Base-by-base conservation (phyloP, 1,140 invertebrate species). In the Globodera ellingtonae region DNA sequence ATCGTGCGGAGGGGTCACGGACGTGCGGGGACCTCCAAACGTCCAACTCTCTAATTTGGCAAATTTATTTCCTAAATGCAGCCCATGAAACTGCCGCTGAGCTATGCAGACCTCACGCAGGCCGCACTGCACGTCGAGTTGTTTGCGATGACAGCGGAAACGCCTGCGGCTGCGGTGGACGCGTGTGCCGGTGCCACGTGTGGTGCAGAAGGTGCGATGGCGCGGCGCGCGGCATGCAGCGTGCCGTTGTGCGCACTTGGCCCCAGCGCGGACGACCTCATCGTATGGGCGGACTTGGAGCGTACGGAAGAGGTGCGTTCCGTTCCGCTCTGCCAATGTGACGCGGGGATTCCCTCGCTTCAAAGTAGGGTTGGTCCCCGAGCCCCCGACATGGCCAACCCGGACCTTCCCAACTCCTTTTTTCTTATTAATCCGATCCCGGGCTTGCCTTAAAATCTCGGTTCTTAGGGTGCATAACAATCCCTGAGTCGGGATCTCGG, bases 231-330 rank as follows among this genome's bases (percentile, higher is more conserved):
- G 67, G 46, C 67, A 35, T 70, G 67, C 67, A 44, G 35, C 13
- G 67, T 81, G 46, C 47, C 79, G 8, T 79, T 81, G 15, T 44
- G 79, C 10, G 5, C 81, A 7, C 79, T 81, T 10, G 82, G 69
- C 44, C 79, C 79, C 15, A 71, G 79, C 59, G 79, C 81, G 50
- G 79, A 81, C 47, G 79, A 81, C 18, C 24, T 81, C n/a, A 59
- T 76, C 3, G 82, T 81, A n/a, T 81, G 79, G 79, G 79, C 67
- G 52, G 79, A 81, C 71, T 18, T 81, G 66, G 79, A 81, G 80
- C 47, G 62, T 4, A 71, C 50, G 24, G 82, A 82, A 62, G 79
- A 81, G 47, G 79, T 81, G 56, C 52, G 35, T 35, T 35, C 35
- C 35, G 35, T 35, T 35, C 35, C 35, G 35, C 35, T 3, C 3